Conservation (phyloP, 1,140 invertebrate genomes). For the Brachystomella parvula region DNA sequence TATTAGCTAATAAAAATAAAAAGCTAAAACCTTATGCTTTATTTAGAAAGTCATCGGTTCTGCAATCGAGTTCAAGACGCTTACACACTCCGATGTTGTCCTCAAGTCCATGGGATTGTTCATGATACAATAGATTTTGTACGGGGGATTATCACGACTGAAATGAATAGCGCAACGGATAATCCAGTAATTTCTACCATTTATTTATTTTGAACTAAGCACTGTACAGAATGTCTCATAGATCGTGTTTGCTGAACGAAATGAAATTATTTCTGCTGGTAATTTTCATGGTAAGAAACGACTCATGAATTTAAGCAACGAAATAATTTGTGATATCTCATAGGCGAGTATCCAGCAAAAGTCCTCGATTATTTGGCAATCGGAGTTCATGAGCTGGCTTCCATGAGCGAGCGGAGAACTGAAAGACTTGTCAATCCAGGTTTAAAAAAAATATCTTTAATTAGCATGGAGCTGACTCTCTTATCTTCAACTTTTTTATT, state of each 20-base stretch:
- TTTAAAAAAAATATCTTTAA: constrained; percentile 35
- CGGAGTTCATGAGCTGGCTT: constrained; percentile 62
- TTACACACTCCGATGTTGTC: constrained; percentile 63
- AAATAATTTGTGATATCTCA: neutral
- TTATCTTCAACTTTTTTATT: constrained; percentile 11
- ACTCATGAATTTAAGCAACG: neutral
- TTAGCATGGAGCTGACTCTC: neutral
- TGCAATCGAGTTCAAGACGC: constrained; percentile 66
- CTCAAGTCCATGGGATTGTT: constrained; percentile 60
- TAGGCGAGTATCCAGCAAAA: constrained; percentile 66
- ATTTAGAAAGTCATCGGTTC: constrained; percentile 57
- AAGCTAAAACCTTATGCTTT: too few species aligned
- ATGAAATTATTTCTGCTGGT: constrained; percentile 63
- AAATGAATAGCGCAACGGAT: constrained; percentile 66
- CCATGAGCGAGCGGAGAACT: constrained; percentile 62
- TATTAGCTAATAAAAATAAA: too few species aligned
- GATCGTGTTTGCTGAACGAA: constrained; percentile 61
- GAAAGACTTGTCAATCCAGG: constrained; percentile 64
- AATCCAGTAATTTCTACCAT: constrained; percentile 53
- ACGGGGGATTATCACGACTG: constrained; percentile 53
- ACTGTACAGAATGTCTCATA: constrained; percentile 37
- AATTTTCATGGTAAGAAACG: constrained; percentile 54
- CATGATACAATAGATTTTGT: constrained; percentile 66
- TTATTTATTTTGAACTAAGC: neutral
- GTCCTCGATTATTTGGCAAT: constrained; percentile 64